phyloP scores from a whole-genome alignment of 2,113 vertebrate genomes.

The Pseudorectes ferrugineus region DNA sequence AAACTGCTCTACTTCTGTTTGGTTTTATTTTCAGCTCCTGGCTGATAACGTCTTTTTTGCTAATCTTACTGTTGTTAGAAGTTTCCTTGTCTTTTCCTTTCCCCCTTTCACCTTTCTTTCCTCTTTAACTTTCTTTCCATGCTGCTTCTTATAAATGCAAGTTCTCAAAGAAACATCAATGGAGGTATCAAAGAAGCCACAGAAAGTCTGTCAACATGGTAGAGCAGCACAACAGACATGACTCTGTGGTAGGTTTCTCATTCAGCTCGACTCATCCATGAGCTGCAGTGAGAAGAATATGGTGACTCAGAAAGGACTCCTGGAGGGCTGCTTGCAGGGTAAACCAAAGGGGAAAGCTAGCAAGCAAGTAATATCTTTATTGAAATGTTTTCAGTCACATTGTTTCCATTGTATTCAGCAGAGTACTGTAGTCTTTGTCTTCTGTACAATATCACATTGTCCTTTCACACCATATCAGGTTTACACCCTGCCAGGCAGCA shows the following conservation, averaged over 20 bases:
- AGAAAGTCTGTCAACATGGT: neutral
- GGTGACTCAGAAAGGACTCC: neutral
- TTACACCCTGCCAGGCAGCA: neutral
- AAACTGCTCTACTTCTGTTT: neutral
- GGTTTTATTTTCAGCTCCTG: neutral
- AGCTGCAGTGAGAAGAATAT: neutral
- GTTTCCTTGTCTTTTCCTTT: neutral
- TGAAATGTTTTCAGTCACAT: neutral
- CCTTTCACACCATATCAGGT: neutral
- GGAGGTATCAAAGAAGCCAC: neutral
- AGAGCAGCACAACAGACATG: neutral
- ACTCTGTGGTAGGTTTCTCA: neutral
- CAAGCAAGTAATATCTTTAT: neutral
- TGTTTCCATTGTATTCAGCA: neutral
- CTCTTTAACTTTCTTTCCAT: neutral
- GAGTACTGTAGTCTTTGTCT: neutral
- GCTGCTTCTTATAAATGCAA: neutral
- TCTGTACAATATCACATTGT: neutral
- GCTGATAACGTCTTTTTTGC: neutral
- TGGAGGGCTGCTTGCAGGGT: neutral
- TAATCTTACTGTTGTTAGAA: neutral
- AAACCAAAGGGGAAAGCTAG: neutral
- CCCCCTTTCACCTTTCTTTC: neutral
- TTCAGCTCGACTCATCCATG: fast-evolving
- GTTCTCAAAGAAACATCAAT: neutral